Evolutionary conservation across 2,888 invertebrate genomes (phyloP).

Genomic region (Pogonocherus hispidulus): DNA sequence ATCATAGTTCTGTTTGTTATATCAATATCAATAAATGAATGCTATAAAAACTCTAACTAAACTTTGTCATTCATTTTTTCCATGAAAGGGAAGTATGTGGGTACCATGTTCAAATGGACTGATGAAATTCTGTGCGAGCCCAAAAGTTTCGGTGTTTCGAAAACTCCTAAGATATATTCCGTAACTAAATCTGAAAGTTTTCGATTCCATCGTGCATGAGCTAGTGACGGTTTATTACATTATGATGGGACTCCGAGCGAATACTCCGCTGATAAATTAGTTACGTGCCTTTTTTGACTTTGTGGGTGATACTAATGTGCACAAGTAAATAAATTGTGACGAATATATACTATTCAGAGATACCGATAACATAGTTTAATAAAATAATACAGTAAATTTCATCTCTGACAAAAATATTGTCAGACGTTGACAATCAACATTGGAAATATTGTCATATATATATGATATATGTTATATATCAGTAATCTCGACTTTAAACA

Average conservation of each 20-base stretch:
- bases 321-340: not conserved
- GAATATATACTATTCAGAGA: too few relatives aligned
- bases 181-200: slow-evolving; percentile 27
- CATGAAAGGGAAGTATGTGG: not conserved
- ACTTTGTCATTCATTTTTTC: not conserved
- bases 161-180: slow-evolving; percentile 26
- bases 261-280: slow-evolving; percentile 18
- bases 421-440: too few relatives aligned
- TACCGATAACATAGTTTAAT: too few relatives aligned
- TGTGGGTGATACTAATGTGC: not conserved
- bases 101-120: slow-evolving; percentile 11
- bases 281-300: slow-evolving; percentile 7
- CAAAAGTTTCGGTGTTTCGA: slow-evolving; percentile 20
- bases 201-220: slow-evolving; percentile 12
- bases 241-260: slow-evolving; percentile 4
- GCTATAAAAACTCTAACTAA: not conserved
- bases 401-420: too few relatives aligned
- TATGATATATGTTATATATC: too few relatives aligned
- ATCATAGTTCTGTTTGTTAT: too few relatives aligned
- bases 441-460: too few relatives aligned
- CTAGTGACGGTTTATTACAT: slow-evolving; percentile 15
- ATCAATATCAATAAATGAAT: too few relatives aligned
- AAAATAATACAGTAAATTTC: too few relatives aligned
- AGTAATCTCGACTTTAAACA: too few relatives aligned
- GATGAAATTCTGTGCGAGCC: slow-evolving; percentile 9